Conservation (phyloP, 1,140 invertebrate species). For the Drosophila bipectinata region DNA sequence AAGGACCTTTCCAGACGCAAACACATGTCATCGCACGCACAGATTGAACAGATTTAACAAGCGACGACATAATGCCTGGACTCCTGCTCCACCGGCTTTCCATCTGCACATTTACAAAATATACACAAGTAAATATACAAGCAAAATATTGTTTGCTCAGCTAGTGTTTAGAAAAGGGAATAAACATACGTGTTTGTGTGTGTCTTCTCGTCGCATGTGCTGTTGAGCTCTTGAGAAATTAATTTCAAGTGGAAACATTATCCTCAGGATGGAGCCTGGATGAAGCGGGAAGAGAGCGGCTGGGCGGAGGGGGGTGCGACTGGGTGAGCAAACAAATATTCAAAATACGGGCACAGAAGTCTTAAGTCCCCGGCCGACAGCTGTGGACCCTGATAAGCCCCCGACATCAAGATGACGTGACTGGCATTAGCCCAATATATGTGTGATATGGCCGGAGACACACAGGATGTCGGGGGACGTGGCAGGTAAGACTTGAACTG, state of each 20-base stretch:
- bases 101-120: conserved; percentile 64
- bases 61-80: conserved; percentile 69
- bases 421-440: conserved; percentile 33
- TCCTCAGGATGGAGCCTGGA: neutral
- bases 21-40: conserved; percentile 72
- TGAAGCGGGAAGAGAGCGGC: neutral
- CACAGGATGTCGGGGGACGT: conserved; percentile 4
- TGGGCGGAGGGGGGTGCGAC: conserved; percentile 1
- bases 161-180: conserved; percentile 73
- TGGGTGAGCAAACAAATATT: conserved; percentile 68
- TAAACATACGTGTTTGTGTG: conserved; percentile 31
- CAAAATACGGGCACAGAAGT: conserved; percentile 60
- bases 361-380: conserved; percentile 40
- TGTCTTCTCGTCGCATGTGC: conserved; percentile 71
- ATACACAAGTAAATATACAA: conserved; percentile 58
- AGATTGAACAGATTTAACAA: conserved; percentile 79
- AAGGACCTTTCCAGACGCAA: conserved; percentile 37
- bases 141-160: conserved; percentile 60
- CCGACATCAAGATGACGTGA: conserved; percentile 25
- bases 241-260: conserved; percentile 82
- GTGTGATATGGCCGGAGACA: neutral
- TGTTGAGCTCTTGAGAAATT: conserved; percentile 81
- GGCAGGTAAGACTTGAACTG: neutral
- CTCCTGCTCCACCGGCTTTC: conserved; percentile 9
- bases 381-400: conserved; percentile 42